phyloP scores from a whole-genome alignment of 2,113 vertebrate species.

The Protomyctophum bolini region DNA sequence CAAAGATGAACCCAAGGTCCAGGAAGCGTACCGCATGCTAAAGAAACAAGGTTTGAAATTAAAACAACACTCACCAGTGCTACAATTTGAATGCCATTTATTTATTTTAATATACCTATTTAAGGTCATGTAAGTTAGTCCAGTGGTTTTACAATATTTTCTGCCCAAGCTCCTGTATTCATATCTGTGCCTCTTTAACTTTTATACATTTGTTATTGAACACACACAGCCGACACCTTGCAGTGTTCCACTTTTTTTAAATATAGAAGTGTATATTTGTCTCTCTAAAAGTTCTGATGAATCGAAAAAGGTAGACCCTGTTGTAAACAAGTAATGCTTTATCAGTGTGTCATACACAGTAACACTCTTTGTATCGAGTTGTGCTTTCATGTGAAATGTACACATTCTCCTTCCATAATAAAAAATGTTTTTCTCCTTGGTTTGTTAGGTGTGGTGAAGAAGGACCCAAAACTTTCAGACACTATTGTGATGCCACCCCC shows the following conservation, averaged over 20 bases:
- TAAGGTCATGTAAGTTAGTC: too few relatives aligned
- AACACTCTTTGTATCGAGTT: too few relatives aligned
- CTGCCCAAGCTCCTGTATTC: too few relatives aligned
- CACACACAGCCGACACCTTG: neutral
- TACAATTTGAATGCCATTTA: neutral
- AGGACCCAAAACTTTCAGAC: conserved; percentile 85
- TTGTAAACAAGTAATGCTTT: too few relatives aligned
- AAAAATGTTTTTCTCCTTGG: neutral
- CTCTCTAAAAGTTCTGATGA: too few relatives aligned
- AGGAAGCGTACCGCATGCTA: conserved; percentile 90
- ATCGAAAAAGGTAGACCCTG: too few relatives aligned
- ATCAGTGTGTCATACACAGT: too few relatives aligned
- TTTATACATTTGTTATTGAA: too few relatives aligned
- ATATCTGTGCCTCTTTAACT: too few relatives aligned
- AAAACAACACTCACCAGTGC: neutral
- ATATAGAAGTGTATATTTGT: neutral
- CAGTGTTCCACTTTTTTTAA: neutral
- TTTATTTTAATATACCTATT: too few relatives aligned
- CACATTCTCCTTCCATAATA: neutral
- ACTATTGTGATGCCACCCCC: conserved; percentile 84
- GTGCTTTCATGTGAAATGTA: too few relatives aligned
- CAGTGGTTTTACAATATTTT: too few relatives aligned
- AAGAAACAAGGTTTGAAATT: conserved; percentile 89
- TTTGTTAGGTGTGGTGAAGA: conserved; percentile 84
- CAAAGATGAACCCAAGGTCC: conserved; percentile 89